phyloP scores from a whole-genome alignment of 2,113 vertebrate genomes.

The Antechinus flavipes region DNA sequence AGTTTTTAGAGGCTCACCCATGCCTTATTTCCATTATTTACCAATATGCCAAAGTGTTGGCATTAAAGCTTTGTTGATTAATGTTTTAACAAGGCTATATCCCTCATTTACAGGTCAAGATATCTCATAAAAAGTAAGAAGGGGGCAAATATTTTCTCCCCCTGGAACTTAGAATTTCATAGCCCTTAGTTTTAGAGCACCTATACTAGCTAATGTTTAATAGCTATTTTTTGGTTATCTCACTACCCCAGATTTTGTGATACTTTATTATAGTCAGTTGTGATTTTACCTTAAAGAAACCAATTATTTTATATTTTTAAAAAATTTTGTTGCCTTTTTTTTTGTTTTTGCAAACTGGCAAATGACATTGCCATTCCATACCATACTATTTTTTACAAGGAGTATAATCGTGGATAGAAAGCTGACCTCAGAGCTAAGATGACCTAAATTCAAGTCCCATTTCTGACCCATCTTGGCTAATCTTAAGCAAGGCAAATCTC shows the following conservation, averaged over 20 bases:
- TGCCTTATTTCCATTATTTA: constrained; percentile 46
- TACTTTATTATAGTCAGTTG: background rate
- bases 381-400: background rate
- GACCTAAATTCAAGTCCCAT: background rate
- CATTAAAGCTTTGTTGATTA: background rate
- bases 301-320: background rate
- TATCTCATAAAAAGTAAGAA: constrained; percentile 32
- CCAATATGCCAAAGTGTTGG: constrained; percentile 20
- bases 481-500: background rate
- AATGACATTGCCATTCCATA: background rate
- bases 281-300: constrained; percentile 9
- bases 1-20: background rate
- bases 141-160: background rate
- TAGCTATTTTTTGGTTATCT: background rate
- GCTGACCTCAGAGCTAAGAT: background rate
- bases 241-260: background rate
- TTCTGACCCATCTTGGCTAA: background rate
- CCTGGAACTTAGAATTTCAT: background rate
- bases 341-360: background rate
- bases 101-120: background rate
- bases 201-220: background rate
- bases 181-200: background rate
- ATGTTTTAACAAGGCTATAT: constrained; percentile 12
- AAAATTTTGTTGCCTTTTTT: background rate
- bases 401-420: background rate